Evolutionary conservation across 2,113 vertebrate species (phyloP).

Genomic region (Calyptommatus sinebrachiatus): DNA sequence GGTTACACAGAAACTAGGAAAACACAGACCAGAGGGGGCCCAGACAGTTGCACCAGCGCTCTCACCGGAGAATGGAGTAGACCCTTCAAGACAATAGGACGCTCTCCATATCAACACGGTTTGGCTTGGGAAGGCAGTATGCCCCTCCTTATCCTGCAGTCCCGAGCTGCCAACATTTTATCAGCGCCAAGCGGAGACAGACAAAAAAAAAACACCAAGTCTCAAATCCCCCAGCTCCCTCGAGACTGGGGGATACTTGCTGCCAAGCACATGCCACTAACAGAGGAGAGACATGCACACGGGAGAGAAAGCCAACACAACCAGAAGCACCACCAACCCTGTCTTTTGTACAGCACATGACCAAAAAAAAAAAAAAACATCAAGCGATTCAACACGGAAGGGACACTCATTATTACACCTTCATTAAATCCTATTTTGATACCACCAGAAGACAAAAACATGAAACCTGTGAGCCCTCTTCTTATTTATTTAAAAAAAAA

Average conservation of each 20-base stretch:
- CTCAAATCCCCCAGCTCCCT: conserved; percentile 62
- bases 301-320: conserved; percentile 64
- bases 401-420: conserved; percentile 68
- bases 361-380: conserved; percentile 50
- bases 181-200: conserved; percentile 68
- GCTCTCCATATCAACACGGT: conserved; percentile 49
- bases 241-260: conserved; percentile 50
- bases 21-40: conserved; percentile 70
- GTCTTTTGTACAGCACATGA: conserved; percentile 59
- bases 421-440: conserved; percentile 56
- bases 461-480: conserved; percentile 64
- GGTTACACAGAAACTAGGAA: conserved; percentile 72
- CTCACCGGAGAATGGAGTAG: conserved; percentile 70
- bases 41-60: conserved; percentile 63
- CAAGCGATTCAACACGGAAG: conserved; percentile 68
- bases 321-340: conserved; percentile 62
- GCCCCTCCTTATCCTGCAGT: conserved; percentile 59
- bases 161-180: conserved; percentile 69
- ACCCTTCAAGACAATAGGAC: conserved; percentile 71
- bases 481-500: not conserved
- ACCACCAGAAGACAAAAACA: conserved; percentile 62
- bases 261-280: conserved; percentile 63
- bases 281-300: conserved; percentile 71
- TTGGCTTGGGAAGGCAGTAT: conserved; percentile 61
- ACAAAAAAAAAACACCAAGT: conserved; percentile 57